Evolutionary conservation across 2,888 invertebrate species (phyloP), one percentile per base, ranked within the genome.

Genomic region (Theretra japonica): DNA sequence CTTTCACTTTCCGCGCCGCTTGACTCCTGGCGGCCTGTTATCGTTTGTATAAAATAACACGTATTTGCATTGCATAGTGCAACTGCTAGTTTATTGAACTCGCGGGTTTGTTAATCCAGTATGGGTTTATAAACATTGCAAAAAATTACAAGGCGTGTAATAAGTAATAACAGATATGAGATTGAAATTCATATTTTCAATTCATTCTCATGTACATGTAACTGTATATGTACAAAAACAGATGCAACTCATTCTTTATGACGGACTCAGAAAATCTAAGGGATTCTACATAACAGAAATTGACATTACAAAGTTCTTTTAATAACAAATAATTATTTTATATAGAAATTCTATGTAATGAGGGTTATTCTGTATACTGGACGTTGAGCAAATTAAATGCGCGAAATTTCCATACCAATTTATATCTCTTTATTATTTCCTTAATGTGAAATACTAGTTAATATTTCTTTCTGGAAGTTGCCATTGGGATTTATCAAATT

Each of bases 1-100:
- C 94, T 94, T 94, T 94, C 93, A 92, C 94, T 93, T 90, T 89
- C 85, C 79, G 73, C 71, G 65, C 69, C 59, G 59, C 71, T 70
- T 71, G 59, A 56, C 58, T 70, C 72, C 48, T 72, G 72, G 62
- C 73, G 73, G 74, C 69, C 59, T 48, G 60, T 57, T 60, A 53
- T 53, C 65, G 33, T 62, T 25, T 65, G 53, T 65, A 62, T 70
- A 23, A 62, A 53, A 62, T 53, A 53, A 53, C 50, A 25, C 21
- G 50, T 30, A 70, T 70, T 50, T 53, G 50, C 28, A 48, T 70
- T 70, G 30, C 30, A 23, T 62, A 70, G 60, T 30, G 48, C 41
- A 41, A 62, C 11, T 41, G 23, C 23, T 65, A 4, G 23, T 48
- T 48, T 65, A 48, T 65, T 65, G 65, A 65, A 65, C 41, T 23